Conservation (phyloP, 1,140 invertebrate genomes). For the Eufriesea mexicana region DNA sequence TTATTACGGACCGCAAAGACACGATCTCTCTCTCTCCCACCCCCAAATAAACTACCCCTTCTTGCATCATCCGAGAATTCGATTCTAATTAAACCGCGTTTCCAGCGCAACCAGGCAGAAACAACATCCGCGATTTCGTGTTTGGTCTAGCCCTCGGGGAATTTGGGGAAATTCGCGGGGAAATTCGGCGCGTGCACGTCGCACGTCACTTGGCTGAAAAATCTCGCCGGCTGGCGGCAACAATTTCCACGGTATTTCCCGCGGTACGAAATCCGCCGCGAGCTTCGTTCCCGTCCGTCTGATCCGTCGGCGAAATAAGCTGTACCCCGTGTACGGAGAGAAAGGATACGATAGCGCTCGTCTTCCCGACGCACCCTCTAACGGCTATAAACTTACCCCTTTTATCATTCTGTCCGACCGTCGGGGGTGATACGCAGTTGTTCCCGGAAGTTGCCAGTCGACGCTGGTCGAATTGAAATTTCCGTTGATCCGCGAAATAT, state of each 20-base stretch:
- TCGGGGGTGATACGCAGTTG: background rate
- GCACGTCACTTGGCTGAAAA: conserved; percentile 14
- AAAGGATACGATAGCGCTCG: conserved; percentile 5
- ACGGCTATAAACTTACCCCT: background rate
- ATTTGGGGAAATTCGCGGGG: background rate
- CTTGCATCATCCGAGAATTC: conserved; percentile 8
- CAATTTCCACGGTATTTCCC: conserved; percentile 7
- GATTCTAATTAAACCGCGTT: conserved; percentile 26
- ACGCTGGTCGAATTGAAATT: no score
- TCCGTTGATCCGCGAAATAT: no score
- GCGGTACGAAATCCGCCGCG: background rate
- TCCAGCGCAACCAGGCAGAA: background rate
- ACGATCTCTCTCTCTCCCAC: no score
- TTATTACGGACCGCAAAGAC: no score
- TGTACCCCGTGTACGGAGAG: background rate
- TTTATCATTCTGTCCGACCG: conserved; percentile 21
- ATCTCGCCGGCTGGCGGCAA: background rate
- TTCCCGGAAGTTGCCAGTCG: background rate
- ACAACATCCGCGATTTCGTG: conserved; percentile 3
- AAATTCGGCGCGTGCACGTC: background rate
- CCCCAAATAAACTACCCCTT: no score
- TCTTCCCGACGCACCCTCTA: background rate
- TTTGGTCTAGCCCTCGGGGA: background rate
- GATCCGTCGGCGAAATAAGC: background rate
- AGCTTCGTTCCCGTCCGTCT: background rate